Conservation (phyloP, 2,797 vertebrate species). For the Urosaurus nigricauda region DNA sequence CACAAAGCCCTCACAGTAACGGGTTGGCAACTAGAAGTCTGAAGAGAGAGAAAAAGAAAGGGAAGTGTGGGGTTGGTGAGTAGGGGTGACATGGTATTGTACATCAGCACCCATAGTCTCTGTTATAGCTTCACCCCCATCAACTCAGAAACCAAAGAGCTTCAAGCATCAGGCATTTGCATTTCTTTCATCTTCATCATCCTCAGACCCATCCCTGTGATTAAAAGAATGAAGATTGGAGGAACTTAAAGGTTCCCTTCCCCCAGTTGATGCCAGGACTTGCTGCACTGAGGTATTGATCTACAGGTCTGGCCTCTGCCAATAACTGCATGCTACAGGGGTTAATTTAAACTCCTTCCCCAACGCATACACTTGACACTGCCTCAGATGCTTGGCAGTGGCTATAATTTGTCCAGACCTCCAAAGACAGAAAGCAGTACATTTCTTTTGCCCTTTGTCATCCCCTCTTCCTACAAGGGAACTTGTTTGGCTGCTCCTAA, state of each 20-base stretch:
- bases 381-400: conserved; percentile 63
- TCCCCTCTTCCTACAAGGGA: conserved; percentile 40
- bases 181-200: conserved; percentile 73
- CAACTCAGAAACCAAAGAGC: conserved; percentile 72
- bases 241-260: conserved; percentile 68
- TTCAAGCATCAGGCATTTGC: conserved; percentile 66
- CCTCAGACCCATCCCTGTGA: conserved; percentile 61
- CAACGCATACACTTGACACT: conserved; percentile 46
- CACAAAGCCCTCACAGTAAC: conserved; percentile 39
- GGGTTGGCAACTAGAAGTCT: conserved; percentile 23
- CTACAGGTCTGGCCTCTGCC: conserved; percentile 68
- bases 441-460: conserved; percentile 66
- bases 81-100: too few species aligned
- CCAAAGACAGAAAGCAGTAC: conserved; percentile 54
- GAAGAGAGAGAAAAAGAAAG: background rate
- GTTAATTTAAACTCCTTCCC: conserved; percentile 70
- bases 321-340: conserved; percentile 63
- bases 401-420: conserved; percentile 66
- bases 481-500: conserved; percentile 50
- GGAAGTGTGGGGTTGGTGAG: background rate
- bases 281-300: conserved; percentile 64
- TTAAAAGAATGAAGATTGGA: conserved; percentile 75
- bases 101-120: conserved; percentile 45
- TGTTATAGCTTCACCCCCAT: conserved; percentile 62
- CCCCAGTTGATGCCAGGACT: conserved; percentile 54